phyloP scores from a whole-genome alignment of 2,888 invertebrate genomes.

The Thysanoteuthis rhombus region DNA sequence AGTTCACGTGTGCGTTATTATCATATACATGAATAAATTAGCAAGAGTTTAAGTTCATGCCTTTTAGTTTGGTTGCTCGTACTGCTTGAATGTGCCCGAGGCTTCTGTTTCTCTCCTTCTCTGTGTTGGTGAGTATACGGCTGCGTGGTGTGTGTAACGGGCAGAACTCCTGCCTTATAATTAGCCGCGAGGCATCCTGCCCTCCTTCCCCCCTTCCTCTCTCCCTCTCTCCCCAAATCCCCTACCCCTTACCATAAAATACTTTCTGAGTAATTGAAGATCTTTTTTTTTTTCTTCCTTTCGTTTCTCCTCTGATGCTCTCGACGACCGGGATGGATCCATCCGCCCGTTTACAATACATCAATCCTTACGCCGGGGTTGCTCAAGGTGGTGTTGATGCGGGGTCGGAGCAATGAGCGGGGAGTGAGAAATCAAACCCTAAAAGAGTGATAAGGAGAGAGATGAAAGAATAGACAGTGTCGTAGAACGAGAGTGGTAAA shows the following conservation, averaged over 20 bases:
- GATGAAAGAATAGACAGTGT: no score
- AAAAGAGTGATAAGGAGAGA: not conserved
- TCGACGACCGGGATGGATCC: conserved; percentile 12
- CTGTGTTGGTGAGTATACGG: not conserved
- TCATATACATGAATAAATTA: no score
- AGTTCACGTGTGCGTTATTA: no score
- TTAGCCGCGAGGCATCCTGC: not conserved
- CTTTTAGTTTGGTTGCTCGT: not conserved
- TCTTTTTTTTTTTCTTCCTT: not conserved
- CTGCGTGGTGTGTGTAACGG: not conserved
- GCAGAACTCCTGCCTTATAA: not conserved
- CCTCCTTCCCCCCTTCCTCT: not conserved
- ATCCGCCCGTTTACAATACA: not conserved
- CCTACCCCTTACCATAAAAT: not conserved
- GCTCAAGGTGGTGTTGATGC: not conserved
- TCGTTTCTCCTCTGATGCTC: not conserved
- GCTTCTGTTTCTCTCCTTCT: not conserved
- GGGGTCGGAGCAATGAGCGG: not conserved
- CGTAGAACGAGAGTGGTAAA: not conserved
- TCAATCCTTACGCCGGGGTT: not conserved
- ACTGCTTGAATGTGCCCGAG: not conserved
- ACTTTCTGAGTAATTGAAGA: not conserved
- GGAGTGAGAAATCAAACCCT: not conserved
- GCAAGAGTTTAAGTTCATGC: not conserved
- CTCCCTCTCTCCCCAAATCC: not conserved